A percentile compares a stretch with the other conserved stretches of the same genome.
Conservation (phyloP, 2,113 vertebrate species). For the Cryptoleucopteryx plumbea region DNA sequence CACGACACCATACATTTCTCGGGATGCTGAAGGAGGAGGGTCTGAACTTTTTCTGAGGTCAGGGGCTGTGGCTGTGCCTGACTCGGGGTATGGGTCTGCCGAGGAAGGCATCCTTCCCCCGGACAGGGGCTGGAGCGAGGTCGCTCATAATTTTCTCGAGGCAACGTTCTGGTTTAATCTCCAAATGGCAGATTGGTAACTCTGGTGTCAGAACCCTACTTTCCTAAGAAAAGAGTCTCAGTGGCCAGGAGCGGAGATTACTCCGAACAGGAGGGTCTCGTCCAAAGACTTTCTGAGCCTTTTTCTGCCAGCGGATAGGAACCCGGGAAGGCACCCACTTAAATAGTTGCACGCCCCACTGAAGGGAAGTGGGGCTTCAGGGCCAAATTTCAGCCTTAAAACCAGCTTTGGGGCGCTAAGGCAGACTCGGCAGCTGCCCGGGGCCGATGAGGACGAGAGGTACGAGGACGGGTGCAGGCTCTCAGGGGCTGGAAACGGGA, state of each 20-base stretch:
- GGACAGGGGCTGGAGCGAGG: neutral
- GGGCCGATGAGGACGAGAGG: neutral
- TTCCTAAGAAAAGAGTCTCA: neutral
- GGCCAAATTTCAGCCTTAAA: neutral
- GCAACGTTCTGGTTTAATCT: neutral
- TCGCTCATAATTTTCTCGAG: neutral
- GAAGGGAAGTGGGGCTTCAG: neutral
- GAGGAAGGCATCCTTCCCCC: neutral
- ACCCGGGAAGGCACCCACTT: neutral
- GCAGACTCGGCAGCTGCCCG: neutral
- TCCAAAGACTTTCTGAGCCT: neutral
- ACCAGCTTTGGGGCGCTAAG: neutral
- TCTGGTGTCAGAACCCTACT: neutral
- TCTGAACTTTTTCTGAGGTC: neutral
- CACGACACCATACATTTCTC: neutral
- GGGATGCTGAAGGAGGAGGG: neutral
- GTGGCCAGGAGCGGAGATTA: neutral
- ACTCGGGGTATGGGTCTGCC: too few relatives aligned
- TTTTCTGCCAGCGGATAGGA: fast-evolving
- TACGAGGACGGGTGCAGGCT: neutral
- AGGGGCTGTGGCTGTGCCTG: neutral
- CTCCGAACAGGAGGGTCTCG: neutral
- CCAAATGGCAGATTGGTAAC: neutral
- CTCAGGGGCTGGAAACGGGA: neutral
- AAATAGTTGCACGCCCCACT: neutral